Conservation (phyloP, 2,888 invertebrate genomes). For the Xestoiulus laeticollis region DNA sequence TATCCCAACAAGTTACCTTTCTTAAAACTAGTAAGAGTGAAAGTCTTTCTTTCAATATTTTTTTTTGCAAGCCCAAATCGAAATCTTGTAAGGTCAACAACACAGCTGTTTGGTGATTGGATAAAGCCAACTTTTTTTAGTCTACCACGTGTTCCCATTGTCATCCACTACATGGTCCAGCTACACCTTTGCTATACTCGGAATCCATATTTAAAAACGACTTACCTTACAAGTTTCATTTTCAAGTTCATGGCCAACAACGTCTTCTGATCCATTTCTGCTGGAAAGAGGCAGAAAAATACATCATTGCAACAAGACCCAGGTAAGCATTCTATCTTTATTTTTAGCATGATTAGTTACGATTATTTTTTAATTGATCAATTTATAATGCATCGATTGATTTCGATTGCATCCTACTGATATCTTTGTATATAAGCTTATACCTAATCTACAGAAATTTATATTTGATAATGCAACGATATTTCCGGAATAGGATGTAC, state of each 20-base stretch:
- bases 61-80: constrained; percentile 36
- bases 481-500: too few species aligned
- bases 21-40: neutral
- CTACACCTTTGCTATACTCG: constrained; percentile 34
- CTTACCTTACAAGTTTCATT: constrained; percentile 16
- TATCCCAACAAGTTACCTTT: neutral
- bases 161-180: neutral
- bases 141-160: constrained; percentile 49
- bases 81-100: constrained; percentile 45
- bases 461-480: too few species aligned
- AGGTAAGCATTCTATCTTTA: neutral
- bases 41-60: constrained; percentile 32
- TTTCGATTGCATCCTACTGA: too few species aligned
- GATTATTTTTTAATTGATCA: too few species aligned
- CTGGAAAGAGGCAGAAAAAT: neutral
- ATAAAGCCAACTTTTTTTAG: constrained; percentile 40
- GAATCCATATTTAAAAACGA: constrained; percentile 25
- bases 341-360: neutral
- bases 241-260: constrained; percentile 47
- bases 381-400: too few species aligned
- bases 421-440: too few species aligned
- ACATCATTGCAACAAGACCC: constrained; percentile 21
- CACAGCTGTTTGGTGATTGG: constrained; percentile 46
- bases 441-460: too few species aligned
- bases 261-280: constrained; percentile 12